Conservation (phyloP, 2,113 vertebrate species). For the Camelus bactrianus region DNA sequence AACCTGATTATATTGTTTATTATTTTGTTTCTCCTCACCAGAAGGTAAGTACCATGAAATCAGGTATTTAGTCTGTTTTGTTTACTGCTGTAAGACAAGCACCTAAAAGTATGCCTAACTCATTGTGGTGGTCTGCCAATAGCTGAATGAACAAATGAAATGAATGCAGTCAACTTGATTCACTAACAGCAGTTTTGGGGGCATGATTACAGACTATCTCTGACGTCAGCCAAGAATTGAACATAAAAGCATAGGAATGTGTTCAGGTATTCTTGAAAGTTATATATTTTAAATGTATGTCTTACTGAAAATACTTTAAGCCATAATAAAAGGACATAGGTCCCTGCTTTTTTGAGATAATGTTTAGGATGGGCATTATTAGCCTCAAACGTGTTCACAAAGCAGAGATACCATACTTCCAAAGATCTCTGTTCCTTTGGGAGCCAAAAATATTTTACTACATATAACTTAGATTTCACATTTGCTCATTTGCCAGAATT, state of each 20-base stretch:
- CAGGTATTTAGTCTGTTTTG: background rate
- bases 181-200: background rate
- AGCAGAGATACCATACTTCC: constrained; percentile 57
- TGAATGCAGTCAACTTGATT: constrained; percentile 15
- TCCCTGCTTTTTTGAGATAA: constrained; percentile 60
- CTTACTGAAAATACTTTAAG: constrained; percentile 66
- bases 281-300: constrained; percentile 39
- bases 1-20: background rate
- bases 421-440: constrained; percentile 51
- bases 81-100: background rate
- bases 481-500: constrained; percentile 60
- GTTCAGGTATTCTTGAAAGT: constrained; percentile 43
- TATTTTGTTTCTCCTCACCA: background rate
- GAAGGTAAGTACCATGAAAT: background rate
- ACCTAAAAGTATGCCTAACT: background rate
- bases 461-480: constrained; percentile 33
- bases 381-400: constrained; percentile 59
- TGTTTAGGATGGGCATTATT: constrained; percentile 64
- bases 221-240: constrained; percentile 4
- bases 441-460: constrained; percentile 54
- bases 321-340: constrained; percentile 43
- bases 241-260: constrained; percentile 45
- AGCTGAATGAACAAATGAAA: background rate
- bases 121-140: background rate
- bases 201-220: background rate